Conservation (phyloP, 2,113 vertebrate genomes). For the Hydrochoerus hydrochaeris region DNA sequence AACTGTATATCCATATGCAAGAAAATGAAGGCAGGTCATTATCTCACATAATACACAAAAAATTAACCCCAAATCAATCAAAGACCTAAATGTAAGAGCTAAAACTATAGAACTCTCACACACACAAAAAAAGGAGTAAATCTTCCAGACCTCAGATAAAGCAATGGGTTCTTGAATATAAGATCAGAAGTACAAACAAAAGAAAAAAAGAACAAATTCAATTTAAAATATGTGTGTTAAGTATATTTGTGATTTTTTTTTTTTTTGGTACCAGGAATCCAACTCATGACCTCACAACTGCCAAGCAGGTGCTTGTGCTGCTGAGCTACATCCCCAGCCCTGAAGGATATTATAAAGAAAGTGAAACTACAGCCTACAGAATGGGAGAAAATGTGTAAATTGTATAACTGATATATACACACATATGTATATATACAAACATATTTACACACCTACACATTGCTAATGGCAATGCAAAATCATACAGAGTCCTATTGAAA, state of each 20-base stretch:
- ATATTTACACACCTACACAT: background rate
- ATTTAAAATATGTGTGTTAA: background rate
- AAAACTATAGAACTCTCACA: background rate
- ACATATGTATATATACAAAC: background rate
- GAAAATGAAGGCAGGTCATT: background rate
- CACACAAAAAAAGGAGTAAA: background rate
- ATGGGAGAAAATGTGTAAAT: background rate
- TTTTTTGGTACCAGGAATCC: too few species aligned
- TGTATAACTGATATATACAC: background rate
- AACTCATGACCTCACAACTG: too few species aligned
- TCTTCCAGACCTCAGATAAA: background rate
- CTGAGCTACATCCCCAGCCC: too few species aligned
- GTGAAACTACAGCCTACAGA: background rate
- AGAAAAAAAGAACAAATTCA: background rate
- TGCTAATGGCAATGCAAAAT: background rate
- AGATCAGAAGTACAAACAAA: background rate
- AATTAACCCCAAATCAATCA: background rate
- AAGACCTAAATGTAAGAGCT: background rate
- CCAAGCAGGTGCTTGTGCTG: too few species aligned
- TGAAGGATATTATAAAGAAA: background rate
- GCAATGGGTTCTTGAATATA: background rate
- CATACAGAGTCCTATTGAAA: background rate
- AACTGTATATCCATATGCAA: background rate
- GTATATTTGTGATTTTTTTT: too few species aligned
- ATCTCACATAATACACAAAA: background rate